Percentiles rank a stretch among this genome's conserved stretches.
phyloP scores from a whole-genome alignment of 2,113 vertebrate species.

The Ammospiza caudacuta region DNA sequence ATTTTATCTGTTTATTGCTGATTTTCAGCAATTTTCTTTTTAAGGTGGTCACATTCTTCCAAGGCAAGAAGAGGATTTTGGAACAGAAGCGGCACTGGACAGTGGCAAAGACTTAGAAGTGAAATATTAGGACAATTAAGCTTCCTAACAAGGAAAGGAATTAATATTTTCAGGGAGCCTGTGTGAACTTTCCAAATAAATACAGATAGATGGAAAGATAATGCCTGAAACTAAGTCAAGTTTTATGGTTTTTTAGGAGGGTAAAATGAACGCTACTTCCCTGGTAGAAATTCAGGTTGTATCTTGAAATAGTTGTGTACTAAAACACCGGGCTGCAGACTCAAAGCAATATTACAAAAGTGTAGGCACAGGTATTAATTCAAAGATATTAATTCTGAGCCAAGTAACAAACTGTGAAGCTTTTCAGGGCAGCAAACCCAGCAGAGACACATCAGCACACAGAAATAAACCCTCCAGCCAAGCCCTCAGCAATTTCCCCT shows the following conservation, averaged over 20 bases:
- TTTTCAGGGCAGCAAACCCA: neutral
- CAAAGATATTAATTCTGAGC: neutral
- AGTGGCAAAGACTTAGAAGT: neutral
- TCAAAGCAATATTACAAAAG: neutral
- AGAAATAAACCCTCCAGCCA: neutral
- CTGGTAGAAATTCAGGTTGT: neutral
- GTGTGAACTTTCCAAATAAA: neutral
- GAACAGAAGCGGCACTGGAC: neutral
- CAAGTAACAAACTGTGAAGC: neutral
- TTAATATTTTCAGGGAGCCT: neutral
- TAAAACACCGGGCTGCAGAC: neutral
- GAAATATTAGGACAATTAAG: neutral
- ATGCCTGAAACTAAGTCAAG: neutral
- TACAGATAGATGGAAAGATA: neutral
- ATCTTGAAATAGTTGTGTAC: neutral
- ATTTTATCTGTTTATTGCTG: neutral
- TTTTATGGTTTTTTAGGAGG: neutral
- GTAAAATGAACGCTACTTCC: neutral
- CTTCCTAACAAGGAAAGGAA: neutral
- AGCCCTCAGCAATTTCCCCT: neutral
- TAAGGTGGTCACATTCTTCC: neutral
- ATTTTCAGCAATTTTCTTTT: neutral
- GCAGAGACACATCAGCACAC: neutral
- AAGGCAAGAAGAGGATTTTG: neutral
- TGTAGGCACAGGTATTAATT: neutral